These are phyloP conservation scores for Puma concolor DNA, from an alignment of 2,113 vertebrate genomes.

Conservation along the genomic window DNA sequence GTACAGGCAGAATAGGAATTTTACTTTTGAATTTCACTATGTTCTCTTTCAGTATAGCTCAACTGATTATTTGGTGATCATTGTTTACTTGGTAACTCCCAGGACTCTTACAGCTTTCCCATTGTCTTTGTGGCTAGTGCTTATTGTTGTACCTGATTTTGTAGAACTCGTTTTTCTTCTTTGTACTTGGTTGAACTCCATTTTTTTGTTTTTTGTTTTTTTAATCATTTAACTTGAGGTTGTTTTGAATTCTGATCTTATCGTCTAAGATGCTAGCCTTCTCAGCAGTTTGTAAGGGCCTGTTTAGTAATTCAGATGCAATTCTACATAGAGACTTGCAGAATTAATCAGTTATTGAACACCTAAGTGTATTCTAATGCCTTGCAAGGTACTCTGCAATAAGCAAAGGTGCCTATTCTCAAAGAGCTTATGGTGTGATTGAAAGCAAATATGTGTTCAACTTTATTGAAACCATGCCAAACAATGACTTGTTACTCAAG, in stretches of 20 bases:
- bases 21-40: background rate
- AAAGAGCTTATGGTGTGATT: constrained; percentile 34
- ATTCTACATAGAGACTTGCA: background rate
- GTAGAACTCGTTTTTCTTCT: constrained; percentile 71
- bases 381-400: background rate
- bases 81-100: constrained; percentile 3
- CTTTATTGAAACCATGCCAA: background rate
- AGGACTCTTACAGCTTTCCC: background rate
- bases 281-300: background rate
- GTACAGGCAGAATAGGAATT: constrained; percentile 38
- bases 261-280: background rate
- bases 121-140: constrained; percentile 7
- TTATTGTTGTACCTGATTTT: constrained; percentile 46
- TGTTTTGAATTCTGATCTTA: constrained; percentile 61
- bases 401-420: background rate
- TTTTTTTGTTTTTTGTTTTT: constrained; percentile 15
- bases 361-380: background rate
- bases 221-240: constrained; percentile 37
- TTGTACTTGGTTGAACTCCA: constrained; percentile 31
- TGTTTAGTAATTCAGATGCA: constrained; percentile 10
- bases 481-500: background rate
- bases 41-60: constrained; percentile 15
- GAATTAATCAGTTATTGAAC: constrained; percentile 45
- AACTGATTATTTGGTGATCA: constrained; percentile 12
- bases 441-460: constrained; percentile 22